Evolutionary conservation across 2,888 invertebrate species (phyloP).

Genomic region (Sminthurides aquaticus): DNA sequence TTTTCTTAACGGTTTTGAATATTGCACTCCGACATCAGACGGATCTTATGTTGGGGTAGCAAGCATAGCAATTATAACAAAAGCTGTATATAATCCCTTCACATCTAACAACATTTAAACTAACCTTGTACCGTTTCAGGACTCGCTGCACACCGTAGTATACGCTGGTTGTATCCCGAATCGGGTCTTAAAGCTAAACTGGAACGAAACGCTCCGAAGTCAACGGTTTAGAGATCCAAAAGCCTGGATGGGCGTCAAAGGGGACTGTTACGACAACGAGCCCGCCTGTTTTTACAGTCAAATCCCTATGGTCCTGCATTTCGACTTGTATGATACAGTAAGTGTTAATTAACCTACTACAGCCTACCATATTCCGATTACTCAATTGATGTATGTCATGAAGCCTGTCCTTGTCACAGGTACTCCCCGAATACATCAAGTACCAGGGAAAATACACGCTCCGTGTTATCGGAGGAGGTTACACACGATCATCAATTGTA

Average conservation of each 20-base stretch:
- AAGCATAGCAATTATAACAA: too few relatives aligned
- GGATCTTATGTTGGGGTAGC: conserved; percentile 23
- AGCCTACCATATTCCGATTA: background rate
- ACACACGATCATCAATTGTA: conserved; percentile 13
- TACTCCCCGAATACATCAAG: conserved; percentile 21
- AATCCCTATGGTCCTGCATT: conserved; percentile 20
- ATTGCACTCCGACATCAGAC: conserved; percentile 18
- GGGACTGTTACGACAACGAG: conserved; percentile 23
- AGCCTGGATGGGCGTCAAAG: conserved; percentile 13
- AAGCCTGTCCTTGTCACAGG: too few relatives aligned
- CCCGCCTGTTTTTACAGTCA: conserved; percentile 30
- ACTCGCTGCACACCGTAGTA: conserved; percentile 3
- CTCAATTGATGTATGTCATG: too few relatives aligned
- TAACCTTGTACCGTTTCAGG: too few relatives aligned
- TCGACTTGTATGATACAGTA: conserved; percentile 33
- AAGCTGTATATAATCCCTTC: too few relatives aligned
- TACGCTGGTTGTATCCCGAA: conserved; percentile 26
- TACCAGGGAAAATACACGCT: conserved; percentile 32
- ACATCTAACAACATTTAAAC: too few relatives aligned
- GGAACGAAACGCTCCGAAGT: conserved; percentile 30
- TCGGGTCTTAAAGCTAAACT: conserved; percentile 29
- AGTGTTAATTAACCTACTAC: background rate
- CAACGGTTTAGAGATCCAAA: conserved; percentile 25
- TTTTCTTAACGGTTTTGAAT: conserved; percentile 32
- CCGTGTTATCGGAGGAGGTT: conserved; percentile 29